A percentile compares a stretch with the other conserved stretches of the same genome.
Conservation (phyloP, 2,888 invertebrate species). For the Dicyrtomina minuta region DNA sequence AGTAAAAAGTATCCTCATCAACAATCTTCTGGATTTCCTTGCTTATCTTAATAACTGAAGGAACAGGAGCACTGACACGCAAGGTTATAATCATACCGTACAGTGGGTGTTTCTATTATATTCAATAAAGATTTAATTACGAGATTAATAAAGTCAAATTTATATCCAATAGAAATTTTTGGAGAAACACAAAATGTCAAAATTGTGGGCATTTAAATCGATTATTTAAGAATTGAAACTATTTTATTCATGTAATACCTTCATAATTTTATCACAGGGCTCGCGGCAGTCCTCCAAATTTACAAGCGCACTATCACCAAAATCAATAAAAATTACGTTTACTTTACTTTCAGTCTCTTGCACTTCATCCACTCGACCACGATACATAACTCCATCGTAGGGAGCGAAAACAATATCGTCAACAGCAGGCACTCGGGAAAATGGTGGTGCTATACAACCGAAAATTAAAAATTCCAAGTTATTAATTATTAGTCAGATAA, state of each 20-base stretch:
- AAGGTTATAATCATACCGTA: not conserved
- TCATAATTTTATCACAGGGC: slow-evolving; percentile 33
- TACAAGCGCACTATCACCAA: slow-evolving; percentile 32
- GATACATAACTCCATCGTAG: slow-evolving; percentile 36
- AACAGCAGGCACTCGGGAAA: slow-evolving; percentile 19
- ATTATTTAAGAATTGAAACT: too few relatives aligned
- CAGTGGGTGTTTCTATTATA: not conserved
- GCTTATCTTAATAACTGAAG: too few relatives aligned
- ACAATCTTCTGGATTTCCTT: too few relatives aligned
- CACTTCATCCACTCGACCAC: slow-evolving; percentile 33
- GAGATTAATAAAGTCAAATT: too few relatives aligned
- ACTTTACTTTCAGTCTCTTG: not conserved
- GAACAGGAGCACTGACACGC: too few relatives aligned
- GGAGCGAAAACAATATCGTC: slow-evolving; percentile 42
- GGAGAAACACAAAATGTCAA: too few relatives aligned
- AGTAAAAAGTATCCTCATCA: too few relatives aligned
- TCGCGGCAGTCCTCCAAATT: slow-evolving; percentile 24
- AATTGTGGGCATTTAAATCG: too few relatives aligned
- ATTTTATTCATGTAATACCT: too few relatives aligned
- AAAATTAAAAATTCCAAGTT: not conserved
- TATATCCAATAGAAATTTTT: too few relatives aligned
- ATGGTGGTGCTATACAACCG: too few relatives aligned
- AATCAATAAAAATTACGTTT: slow-evolving; percentile 40
- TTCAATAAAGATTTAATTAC: too few relatives aligned
- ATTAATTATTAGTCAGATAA: not conserved